Conservation (phyloP, 1,140 invertebrate species). For the Vanessa tameamea region DNA sequence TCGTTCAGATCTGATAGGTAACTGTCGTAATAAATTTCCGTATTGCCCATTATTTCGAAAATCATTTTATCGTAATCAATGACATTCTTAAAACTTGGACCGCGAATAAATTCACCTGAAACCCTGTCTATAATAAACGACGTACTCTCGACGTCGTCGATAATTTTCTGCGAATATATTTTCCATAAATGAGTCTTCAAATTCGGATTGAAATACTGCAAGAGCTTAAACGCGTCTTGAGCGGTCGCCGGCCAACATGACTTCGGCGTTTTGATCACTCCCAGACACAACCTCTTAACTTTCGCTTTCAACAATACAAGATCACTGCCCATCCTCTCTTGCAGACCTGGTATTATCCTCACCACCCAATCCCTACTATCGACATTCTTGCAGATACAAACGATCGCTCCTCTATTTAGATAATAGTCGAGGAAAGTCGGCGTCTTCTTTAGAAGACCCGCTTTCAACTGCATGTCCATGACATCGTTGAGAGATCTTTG, state of each 20-base stretch:
- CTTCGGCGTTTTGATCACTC: constrained; percentile 59
- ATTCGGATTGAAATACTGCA: constrained; percentile 69
- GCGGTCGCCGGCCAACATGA: constrained; percentile 59
- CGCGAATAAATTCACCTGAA: constrained; percentile 66
- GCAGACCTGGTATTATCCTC: constrained; percentile 59
- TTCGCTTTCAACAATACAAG: constrained; percentile 59
- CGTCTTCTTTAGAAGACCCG: constrained; percentile 56
- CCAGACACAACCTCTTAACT: constrained; percentile 63
- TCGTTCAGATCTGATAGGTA: constrained; percentile 59
- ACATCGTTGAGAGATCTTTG: constrained; percentile 57
- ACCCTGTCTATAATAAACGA: constrained; percentile 63
- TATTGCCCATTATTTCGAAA: constrained; percentile 62
- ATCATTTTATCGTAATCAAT: constrained; percentile 69
- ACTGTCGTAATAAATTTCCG: constrained; percentile 66
- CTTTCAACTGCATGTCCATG: constrained; percentile 69
- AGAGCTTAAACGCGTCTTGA: constrained; percentile 61
- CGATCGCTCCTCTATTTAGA: constrained; percentile 66
- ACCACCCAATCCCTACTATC: constrained; percentile 69
- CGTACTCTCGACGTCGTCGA: constrained; percentile 52
- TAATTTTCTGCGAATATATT: constrained; percentile 58
- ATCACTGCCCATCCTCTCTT: constrained; percentile 63
- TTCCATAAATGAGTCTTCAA: constrained; percentile 61
- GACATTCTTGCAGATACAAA: constrained; percentile 66
- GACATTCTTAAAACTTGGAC: constrained; percentile 63
- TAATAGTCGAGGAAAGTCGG: constrained; percentile 68